Base-by-base conservation (phyloP, 1,140 invertebrate genomes). In the Grapholita molesta region DNA sequence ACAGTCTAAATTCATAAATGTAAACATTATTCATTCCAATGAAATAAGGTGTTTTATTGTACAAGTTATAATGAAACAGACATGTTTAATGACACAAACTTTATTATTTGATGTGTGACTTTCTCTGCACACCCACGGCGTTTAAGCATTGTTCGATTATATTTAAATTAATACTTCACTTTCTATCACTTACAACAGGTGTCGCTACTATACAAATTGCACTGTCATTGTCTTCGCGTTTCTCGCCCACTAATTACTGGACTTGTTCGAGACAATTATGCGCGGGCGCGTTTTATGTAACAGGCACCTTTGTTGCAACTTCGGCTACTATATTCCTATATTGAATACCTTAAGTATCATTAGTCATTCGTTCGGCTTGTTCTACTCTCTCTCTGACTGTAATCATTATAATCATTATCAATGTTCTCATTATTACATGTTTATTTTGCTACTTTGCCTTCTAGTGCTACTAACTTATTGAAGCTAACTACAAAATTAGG, bases 191-290 rank as follows among this genome's bases (percentile, higher is more conserved):
- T 25, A 2, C 53, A 55, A 28, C 55, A 61, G 55, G 55, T 61
- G 55, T 61, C 55, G 55, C n/a, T 61, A 28, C 24, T 25, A 61
- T 15, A 61, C 55, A 61, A 61, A 61, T 61, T 61, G 55, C 55
- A 28, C 6, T 32, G 28, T 28, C 55, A 61, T 61, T 61, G 55
- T 61, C 55, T 61, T 18, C 9, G 42, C n/a, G n/a, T 4, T 15
- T 12, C 42, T 48, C 42, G 42, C 42, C 42, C 42, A 48, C 42
- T 48, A 48, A 48, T 48, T 48, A 48, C 42, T 48, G n/a, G 42
- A 48, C 42, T 48, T 48, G 18, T 48, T 48, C 18, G 42, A 48
- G 42, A 48, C 18, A 48, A 48, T 48, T 48, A 3, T 48, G 42
- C 2, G 42, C 42, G 42, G 42, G 42, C 42, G 42, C 15, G 7